These are phyloP conservation scores for Temnothorax curvispinosus DNA, from an alignment of 1,140 invertebrate genomes.

Conservation along the genomic window DNA sequence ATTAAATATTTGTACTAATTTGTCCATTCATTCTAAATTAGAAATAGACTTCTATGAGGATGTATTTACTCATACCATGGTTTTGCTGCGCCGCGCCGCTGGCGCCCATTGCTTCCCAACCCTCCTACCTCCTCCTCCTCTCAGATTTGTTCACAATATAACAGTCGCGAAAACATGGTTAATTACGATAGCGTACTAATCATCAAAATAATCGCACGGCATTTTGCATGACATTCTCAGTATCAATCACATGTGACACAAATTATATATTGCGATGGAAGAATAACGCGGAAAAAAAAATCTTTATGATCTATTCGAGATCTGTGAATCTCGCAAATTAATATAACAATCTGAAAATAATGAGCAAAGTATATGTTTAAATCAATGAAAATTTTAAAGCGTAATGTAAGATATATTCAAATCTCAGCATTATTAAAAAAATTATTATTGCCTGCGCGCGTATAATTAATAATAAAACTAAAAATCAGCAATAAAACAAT, in stretches of 20 bases:
- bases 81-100: not conserved
- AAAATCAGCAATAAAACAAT: not conserved
- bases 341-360: not conserved
- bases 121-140: not conserved
- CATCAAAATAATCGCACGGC: not conserved
- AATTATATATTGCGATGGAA: not conserved
- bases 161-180: not conserved
- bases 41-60: not conserved
- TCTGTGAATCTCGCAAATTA: not conserved
- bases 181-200: not conserved
- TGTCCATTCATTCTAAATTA: not conserved
- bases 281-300: not conserved
- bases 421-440: not conserved
- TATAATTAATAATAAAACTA: not conserved
- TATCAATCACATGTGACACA: not conserved
- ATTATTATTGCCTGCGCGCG: not conserved
- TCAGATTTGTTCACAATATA: not conserved
- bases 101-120: not conserved
- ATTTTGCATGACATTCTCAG: not conserved
- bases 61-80: not conserved
- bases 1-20: not conserved
- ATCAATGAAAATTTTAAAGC: not conserved
- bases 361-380: too few species aligned
- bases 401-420: not conserved
- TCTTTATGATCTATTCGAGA: not conserved